Conservation (phyloP, 2,797 vertebrate species). For the Myotis myotis region DNA sequence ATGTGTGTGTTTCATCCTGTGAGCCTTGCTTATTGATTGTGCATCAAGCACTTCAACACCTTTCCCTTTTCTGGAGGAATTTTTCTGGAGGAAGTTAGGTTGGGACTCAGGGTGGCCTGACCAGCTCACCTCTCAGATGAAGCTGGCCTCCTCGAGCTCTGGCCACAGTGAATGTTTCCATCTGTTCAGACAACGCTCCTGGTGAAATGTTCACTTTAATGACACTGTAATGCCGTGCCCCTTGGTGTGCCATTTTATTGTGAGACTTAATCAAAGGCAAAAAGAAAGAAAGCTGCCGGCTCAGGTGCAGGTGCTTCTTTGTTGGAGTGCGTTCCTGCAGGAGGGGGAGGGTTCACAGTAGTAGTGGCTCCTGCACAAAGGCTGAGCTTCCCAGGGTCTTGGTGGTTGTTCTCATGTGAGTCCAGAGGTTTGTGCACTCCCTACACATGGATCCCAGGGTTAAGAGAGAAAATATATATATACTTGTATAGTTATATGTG, state of each 20-base stretch:
- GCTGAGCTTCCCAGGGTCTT: conserved; percentile 67
- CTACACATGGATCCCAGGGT: background rate
- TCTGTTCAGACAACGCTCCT: conserved; percentile 78
- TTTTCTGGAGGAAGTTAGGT: background rate
- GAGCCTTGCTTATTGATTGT: conserved; percentile 36
- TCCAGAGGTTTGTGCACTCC: background rate
- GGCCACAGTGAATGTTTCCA: conserved; percentile 70
- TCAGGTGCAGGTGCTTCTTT: conserved; percentile 78
- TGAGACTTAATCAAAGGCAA: conserved; percentile 76
- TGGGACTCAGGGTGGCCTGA: conserved; percentile 56
- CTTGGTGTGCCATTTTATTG: conserved; percentile 72
- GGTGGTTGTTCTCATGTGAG: background rate
- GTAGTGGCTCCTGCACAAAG: conserved; percentile 54
- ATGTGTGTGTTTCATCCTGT: conserved; percentile 53
- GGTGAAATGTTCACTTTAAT: conserved; percentile 79
- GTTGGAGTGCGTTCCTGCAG: conserved; percentile 61
- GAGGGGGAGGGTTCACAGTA: background rate
- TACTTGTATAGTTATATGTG: too few relatives aligned
- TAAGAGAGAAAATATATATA: background rate
- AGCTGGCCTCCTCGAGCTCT: conserved; percentile 63
- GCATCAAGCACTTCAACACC: background rate
- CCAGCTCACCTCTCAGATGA: conserved; percentile 59
- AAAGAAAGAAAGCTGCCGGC: conserved; percentile 77
- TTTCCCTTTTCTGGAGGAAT: conserved; percentile 42
- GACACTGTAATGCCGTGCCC: conserved; percentile 61